phyloP scores from a whole-genome alignment of 2,113 vertebrate species.

The Elanus axillaris region DNA sequence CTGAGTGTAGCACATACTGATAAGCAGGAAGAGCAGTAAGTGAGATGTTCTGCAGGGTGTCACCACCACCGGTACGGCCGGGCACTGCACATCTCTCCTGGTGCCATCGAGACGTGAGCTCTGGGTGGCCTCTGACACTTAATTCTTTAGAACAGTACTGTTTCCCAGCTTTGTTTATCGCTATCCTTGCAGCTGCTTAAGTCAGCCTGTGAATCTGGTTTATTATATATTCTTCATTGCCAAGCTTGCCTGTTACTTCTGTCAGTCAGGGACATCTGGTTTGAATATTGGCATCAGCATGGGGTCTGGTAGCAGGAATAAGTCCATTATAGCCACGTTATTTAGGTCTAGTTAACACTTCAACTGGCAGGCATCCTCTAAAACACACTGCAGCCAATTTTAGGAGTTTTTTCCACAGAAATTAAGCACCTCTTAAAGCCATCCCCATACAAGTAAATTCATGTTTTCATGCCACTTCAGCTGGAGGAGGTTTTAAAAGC shows the following conservation, averaged over 20 bases:
- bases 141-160: neutral
- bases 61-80: accelerated
- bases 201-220: neutral
- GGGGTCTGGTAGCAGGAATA: neutral
- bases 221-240: neutral
- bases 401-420: neutral
- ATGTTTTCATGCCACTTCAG: neutral
- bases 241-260: neutral
- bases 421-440: constrained; percentile 16
- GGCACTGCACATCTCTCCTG: neutral
- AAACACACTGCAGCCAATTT: neutral
- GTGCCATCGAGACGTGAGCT: accelerated
- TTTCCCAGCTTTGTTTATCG: neutral
- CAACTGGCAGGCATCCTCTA: neutral
- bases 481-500: constrained; percentile 2
- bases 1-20: neutral
- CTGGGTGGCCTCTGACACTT: neutral
- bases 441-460: neutral
- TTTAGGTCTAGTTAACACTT: neutral
- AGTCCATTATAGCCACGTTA: neutral
- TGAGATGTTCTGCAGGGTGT: neutral
- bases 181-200: neutral
- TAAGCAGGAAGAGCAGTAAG: neutral
- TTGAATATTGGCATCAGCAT: neutral
- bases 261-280: neutral